Evolutionary conservation across 2,113 vertebrate species (phyloP), one percentile per base, ranked within the genome.

Genomic region (Callopanchax toddi): DNA sequence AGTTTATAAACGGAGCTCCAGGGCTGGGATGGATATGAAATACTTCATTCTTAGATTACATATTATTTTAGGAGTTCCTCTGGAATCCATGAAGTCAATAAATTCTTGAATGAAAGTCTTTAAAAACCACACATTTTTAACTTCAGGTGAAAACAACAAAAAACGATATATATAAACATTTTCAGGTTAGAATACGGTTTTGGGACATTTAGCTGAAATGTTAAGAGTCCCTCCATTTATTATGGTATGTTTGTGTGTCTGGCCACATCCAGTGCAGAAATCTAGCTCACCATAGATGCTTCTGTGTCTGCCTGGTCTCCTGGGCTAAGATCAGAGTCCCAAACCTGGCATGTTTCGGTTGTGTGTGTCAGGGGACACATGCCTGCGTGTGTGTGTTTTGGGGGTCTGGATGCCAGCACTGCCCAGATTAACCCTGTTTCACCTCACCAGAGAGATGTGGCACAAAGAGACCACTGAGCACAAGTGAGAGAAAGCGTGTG

Each of bases 381-480:
- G 53, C 25, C 49, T 60, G 59, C 57, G 67, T 60, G 60, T 68
- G 62, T 79, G 71, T 63, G 70, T 78, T 43, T n/a, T n/a, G n/a
- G n/a, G 69, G 43, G 67, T 67, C 20, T 65, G 67, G 80, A 74
- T 84, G 87, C 84, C 85, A 88, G 68, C 36, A 65, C 78, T 63
- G 74, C 71, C 73, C 73, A 49, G 56, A 78, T 57, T 76, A 77
- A 67, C 69, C 68, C 71, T 37, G 74, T 55, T 67, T 78, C 77
- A 60, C 63, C 52, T 67, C 71, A 61, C 75, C 67, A 60, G 51
- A 36, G 60, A 32, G 73, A 77, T 60, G 74, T 71, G 74, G 60
- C 77, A 92, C 89, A 92, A 91, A 91, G 87, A 85, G 65, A 40
- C 59, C 88, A 82, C 77, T 89, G 89, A 91, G 80, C 45, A 32